Evolutionary conservation across 2,888 invertebrate species (phyloP).

Genomic region (Xanthorhoe designata): DNA sequence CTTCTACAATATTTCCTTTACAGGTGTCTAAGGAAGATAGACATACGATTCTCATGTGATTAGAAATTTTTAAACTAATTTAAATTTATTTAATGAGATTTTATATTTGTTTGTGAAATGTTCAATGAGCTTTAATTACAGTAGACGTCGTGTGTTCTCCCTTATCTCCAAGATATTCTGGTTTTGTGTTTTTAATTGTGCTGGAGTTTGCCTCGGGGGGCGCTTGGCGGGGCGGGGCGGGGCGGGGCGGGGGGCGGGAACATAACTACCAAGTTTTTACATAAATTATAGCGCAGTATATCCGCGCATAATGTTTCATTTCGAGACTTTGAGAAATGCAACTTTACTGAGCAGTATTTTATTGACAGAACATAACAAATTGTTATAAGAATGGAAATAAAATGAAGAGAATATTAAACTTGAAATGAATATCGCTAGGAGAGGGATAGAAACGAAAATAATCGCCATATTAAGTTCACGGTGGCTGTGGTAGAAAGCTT

Average conservation of each 20-base stretch:
- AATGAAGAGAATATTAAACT: neutral
- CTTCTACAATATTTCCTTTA: too few species aligned
- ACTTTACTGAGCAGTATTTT: constrained; percentile 28
- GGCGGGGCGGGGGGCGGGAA: neutral
- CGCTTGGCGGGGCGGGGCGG: neutral
- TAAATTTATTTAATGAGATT: too few species aligned
- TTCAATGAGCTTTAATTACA: too few species aligned
- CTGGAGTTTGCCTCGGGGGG: neutral
- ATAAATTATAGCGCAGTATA: constrained; percentile 26
- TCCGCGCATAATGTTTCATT: constrained; percentile 17
- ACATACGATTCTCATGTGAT: too few species aligned
- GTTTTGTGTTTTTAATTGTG: constrained; percentile 11
- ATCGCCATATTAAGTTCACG: too few species aligned
- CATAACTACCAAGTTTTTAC: constrained; percentile 28
- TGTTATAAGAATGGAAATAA: neutral
- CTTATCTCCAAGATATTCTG: neutral
- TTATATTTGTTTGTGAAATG: too few species aligned
- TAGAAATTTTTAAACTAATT: too few species aligned
- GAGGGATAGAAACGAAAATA: too few species aligned
- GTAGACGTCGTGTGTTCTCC: neutral
- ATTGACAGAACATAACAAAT: constrained; percentile 26
- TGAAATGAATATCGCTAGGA: too few species aligned
- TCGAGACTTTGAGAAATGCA: constrained; percentile 26
- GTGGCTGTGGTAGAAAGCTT: too few species aligned
- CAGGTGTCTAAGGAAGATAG: too few species aligned